These are phyloP conservation scores for Naja naja DNA, from an alignment of 2,113 vertebrate species.

Conservation along the genomic window DNA sequence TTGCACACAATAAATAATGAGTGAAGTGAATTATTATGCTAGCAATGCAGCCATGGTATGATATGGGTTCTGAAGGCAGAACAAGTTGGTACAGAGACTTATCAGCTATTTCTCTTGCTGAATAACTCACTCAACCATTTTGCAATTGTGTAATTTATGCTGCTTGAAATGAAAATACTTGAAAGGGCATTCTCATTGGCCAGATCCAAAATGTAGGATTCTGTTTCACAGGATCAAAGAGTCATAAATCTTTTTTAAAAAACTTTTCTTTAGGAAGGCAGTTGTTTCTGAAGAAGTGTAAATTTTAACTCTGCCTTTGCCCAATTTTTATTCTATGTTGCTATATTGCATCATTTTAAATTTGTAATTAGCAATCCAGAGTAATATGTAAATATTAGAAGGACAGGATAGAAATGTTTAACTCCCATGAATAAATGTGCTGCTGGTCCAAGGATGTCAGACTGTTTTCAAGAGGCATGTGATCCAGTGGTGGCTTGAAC, in stretches of 20 bases:
- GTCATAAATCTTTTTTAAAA: background rate
- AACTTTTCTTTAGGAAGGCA: background rate
- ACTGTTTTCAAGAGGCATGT: background rate
- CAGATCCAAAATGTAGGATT: background rate
- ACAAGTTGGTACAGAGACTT: background rate
- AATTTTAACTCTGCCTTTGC: background rate
- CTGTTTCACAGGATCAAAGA: background rate
- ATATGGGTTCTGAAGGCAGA: background rate
- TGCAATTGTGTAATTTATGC: background rate
- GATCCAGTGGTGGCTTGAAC: background rate
- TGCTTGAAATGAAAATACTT: background rate
- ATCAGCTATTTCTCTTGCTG: background rate
- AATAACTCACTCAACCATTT: background rate
- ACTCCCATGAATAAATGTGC: background rate
- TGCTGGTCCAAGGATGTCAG: background rate
- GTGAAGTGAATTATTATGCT: background rate
- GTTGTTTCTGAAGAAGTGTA: background rate
- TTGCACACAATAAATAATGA: background rate
- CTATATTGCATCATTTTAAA: background rate
- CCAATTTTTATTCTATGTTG: background rate
- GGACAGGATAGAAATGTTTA: background rate
- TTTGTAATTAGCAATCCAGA: background rate
- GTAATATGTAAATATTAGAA: background rate
- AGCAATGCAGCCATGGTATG: background rate
- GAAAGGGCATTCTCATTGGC: background rate